Percentiles rank a stretch among this genome's conserved stretches.
Evolutionary conservation across 2,888 invertebrate species (phyloP).

Genomic region (Hanleya hanleyi): DNA sequence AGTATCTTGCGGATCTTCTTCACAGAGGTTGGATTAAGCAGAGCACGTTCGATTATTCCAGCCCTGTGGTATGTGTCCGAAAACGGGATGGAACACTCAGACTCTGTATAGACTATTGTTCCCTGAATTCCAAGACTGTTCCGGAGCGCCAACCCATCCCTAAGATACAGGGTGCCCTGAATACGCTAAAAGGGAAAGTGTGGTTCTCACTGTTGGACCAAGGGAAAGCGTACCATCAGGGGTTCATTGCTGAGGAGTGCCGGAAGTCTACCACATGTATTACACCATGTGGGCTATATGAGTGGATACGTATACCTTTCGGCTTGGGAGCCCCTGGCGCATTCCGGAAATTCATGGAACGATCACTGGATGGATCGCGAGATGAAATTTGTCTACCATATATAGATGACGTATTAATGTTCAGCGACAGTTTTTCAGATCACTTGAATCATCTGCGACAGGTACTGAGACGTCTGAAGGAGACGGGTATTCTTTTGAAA

Average conservation of each 20-base stretch:
- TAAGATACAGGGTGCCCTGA: slow-evolving; percentile 38
- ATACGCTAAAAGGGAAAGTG: slow-evolving; percentile 29
- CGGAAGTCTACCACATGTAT: slow-evolving; percentile 32
- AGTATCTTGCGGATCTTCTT: slow-evolving; percentile 36
- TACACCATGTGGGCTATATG: slow-evolving; percentile 38
- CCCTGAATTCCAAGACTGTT: slow-evolving; percentile 33
- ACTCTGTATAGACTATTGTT: slow-evolving; percentile 29
- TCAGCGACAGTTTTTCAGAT: slow-evolving; percentile 22
- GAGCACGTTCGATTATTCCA: slow-evolving; percentile 18
- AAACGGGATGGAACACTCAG: slow-evolving; percentile 22
- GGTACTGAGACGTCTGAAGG: not conserved
- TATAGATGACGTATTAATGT: slow-evolving; percentile 40
- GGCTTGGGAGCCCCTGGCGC: slow-evolving; percentile 33
- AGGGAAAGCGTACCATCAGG: slow-evolving; percentile 42
- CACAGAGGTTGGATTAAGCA: slow-evolving; percentile 29
- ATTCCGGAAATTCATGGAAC: slow-evolving; percentile 38
- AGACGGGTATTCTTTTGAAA: not conserved
- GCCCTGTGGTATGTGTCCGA: slow-evolving; percentile 37
- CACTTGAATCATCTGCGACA: not conserved
- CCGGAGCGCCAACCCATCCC: slow-evolving; percentile 31
- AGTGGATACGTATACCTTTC: slow-evolving; percentile 38
- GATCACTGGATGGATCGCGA: slow-evolving; percentile 22
- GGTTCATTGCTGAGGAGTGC: slow-evolving; percentile 31
- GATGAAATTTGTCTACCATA: slow-evolving; percentile 35
- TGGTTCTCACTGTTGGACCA: slow-evolving; percentile 40